Evolutionary conservation across 92 coral and sea anemone genomes (phyloP), one percentile per base, ranked within the genome.

Genomic region (Meandrina meandrites): DNA sequence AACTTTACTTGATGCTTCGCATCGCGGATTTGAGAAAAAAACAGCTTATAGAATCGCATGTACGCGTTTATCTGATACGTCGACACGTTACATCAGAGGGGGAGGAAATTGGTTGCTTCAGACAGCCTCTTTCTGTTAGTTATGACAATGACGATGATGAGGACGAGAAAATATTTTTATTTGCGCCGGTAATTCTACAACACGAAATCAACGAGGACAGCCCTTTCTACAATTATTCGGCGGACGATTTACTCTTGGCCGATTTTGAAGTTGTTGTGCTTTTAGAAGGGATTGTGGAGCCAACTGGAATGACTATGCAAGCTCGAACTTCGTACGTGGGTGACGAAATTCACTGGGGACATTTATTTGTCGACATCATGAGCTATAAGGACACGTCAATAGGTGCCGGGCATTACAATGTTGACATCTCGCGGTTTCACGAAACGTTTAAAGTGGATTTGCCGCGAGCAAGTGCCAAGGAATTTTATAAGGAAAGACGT

Each of bases 311-410:
- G 97, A 88, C 94, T 1, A 89, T 90, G 79, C 95, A 94, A 78
- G 97, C 97, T 8, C 86, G 97, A 47, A 94, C 97, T 8, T 94
- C 97, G 53, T 94, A 94, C 66, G 75, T 94, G 66, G 88, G 93
- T 8, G 97, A 94, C 42, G 97, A 94, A 76, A 92, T 94, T 37
- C 78, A 92, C 32, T 94, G 97, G 97, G 94, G 97, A 5, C 93
- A 92, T n/a, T 87, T 89, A 60, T 94, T 94, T 81, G 37, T 78
- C 16, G 84, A 93, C 58, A 82, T 94, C 24, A 60, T 90, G 79
- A 24, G 81, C 76, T 88, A 90, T 24, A 75, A 87, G 24, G 80
- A 85, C n/a, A 80, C 80, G 76, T 64, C 78, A 53, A 79, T 48
- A 8, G 69, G 58, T 17, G 68, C 24, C 8, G 90, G 85, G 0